Conservation (phyloP, 2,797 vertebrate genomes). For the Mormyrops attenuatus region DNA sequence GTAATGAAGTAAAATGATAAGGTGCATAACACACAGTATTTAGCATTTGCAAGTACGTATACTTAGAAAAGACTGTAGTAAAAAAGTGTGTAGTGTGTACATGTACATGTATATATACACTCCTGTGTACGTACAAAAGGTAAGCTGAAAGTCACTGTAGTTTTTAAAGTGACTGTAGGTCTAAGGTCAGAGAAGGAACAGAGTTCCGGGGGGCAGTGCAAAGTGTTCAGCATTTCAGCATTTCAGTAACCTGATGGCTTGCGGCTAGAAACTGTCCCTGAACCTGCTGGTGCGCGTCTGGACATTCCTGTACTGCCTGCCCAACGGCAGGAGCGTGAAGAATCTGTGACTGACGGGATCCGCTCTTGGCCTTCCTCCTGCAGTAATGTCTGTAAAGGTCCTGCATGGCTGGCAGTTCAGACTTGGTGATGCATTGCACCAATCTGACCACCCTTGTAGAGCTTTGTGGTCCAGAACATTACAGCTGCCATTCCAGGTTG, state of each 20-base stretch:
- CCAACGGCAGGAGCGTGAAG: background rate
- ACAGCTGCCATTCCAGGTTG: too few species aligned
- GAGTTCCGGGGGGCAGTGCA: background rate
- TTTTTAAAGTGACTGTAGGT: background rate
- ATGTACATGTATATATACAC: background rate
- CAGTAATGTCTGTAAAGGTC: background rate
- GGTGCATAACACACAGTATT: background rate
- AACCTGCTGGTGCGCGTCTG: background rate
- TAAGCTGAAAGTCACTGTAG: background rate
- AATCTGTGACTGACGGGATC: background rate
- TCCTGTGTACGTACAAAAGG: background rate
- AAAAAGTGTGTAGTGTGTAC: background rate
- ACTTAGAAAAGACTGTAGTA: background rate
- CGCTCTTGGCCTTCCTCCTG: background rate
- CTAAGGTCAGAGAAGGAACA: background rate
- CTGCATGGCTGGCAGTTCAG: background rate
- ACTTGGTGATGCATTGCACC: too few species aligned
- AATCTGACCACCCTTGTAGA: too few species aligned
- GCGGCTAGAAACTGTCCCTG: background rate
- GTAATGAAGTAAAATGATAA: too few species aligned
- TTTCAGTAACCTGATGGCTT: background rate
- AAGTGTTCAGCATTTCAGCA: background rate
- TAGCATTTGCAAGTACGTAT: background rate
- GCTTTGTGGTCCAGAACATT: too few species aligned
- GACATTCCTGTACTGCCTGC: background rate